Conservation (phyloP, 2,888 invertebrate species). For the Limulus polyphemus region DNA sequence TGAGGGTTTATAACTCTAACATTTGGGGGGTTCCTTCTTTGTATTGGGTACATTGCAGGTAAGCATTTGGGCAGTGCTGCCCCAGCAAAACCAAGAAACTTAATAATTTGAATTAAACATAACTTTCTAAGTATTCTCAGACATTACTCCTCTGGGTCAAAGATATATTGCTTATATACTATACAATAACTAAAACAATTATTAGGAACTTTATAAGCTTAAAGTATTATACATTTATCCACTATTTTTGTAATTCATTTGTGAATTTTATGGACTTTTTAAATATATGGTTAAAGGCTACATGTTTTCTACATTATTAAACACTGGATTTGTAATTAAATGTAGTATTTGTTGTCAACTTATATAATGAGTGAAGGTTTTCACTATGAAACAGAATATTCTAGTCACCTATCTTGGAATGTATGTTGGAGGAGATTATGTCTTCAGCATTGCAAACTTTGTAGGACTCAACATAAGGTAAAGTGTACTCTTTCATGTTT, state of each 20-base stretch:
- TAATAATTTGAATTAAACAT: too few species aligned
- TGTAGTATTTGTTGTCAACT: not conserved
- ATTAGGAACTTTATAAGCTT: too few species aligned
- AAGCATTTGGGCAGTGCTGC: too few species aligned
- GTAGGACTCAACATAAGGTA: slow-evolving; percentile 85
- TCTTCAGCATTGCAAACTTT: slow-evolving; percentile 88
- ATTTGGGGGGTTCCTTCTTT: too few species aligned
- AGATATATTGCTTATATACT: too few species aligned
- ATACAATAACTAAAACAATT: too few species aligned
- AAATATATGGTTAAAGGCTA: not conserved
- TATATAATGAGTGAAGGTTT: slow-evolving; percentile 3
- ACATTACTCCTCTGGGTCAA: too few species aligned
- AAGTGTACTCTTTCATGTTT: not conserved
- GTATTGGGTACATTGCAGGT: too few species aligned
- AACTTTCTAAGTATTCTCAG: too few species aligned
- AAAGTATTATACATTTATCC: too few species aligned
- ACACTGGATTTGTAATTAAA: not conserved
- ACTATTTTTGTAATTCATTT: not conserved
- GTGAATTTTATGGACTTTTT: not conserved
- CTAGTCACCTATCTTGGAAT: slow-evolving; percentile 95
- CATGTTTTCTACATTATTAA: not conserved
- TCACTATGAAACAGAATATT: slow-evolving; percentile 52
- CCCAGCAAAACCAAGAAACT: too few species aligned
- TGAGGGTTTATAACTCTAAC: too few species aligned
- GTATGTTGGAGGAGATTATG: slow-evolving; percentile 95